These are phyloP conservation scores for Hippocampus zosterae DNA, from an alignment of 2,113 vertebrate genomes.

Conservation along the genomic window DNA sequence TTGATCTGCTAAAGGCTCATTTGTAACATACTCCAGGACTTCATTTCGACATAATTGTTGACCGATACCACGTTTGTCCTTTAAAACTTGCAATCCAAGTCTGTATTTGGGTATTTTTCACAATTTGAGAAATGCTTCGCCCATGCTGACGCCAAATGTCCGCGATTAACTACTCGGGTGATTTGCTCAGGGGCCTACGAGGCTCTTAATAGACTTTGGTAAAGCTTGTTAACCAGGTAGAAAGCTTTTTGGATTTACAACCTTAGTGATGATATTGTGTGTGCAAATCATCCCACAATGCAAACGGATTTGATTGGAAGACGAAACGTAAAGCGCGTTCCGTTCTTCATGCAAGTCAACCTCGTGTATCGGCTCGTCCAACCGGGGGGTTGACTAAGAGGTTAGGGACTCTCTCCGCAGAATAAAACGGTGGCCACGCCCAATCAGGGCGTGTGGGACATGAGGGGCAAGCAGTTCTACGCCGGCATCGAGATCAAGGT, in stretches of 20 bases:
- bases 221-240: slow-evolving; percentile 39
- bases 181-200: slow-evolving; percentile 20
- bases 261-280: not conserved
- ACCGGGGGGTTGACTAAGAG: slow-evolving; percentile 72
- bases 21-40: not conserved
- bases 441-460: slow-evolving; percentile 99
- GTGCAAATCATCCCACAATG: not conserved
- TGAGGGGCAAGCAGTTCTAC: slow-evolving; percentile 99
- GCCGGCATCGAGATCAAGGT: slow-evolving; percentile 99
- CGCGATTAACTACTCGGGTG: not conserved
- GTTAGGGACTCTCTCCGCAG: slow-evolving; percentile 78
- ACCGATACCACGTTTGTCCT: not conserved
- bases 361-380: slow-evolving; percentile 44
- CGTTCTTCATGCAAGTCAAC: not conserved
- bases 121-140: too few relatives aligned
- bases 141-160: not conserved
- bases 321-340: too few relatives aligned
- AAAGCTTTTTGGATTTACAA: slow-evolving; percentile 24
- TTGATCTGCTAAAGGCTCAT: slow-evolving; percentile 6
- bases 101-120: not conserved
- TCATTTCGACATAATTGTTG: not conserved
- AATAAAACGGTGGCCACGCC: slow-evolving; percentile 98
- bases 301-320: not conserved
- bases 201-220: slow-evolving; percentile 36
- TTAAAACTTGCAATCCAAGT: too few relatives aligned